Base-by-base conservation (phyloP, 2,797 vertebrate species). In the Tenualosa ilisha region DNA sequence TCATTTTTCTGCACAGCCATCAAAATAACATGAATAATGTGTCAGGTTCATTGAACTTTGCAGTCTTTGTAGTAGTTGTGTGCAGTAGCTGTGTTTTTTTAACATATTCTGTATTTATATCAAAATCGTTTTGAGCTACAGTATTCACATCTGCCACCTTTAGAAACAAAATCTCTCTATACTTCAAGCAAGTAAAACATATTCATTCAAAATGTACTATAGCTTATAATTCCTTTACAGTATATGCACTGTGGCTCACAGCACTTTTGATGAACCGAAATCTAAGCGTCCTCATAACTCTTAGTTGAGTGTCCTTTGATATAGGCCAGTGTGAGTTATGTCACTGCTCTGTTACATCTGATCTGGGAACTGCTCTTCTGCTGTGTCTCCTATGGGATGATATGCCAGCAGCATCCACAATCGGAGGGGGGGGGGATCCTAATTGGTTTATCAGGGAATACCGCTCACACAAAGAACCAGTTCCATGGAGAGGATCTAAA, bases 361-460 rank as follows among this genome's bases (percentile, higher is more conserved):
- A 83, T 82, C 81, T 83, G 54, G 49, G 84, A 46, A 51, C 83
- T 68, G 53, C 49, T 56, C 68, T 56, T 6, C 81, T 63, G n/a
- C 17, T 5, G 72, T 5, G 40, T 31, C 2, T 83, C 83, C 81
- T 49, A 9, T n/a, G 81, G 85, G 83, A 86, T n/a, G 59, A 24
- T 75, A 83, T 37, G 37, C 75, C 83, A 50, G 65, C 83, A 37
- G 17, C 6, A 24, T 72, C 49, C 56, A 84, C 56, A 63, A 49
- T 84, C 31, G 31, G 1, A 31, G 1, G 84, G 56, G 9, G 82
- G 56, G 83, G 86, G 61, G 50, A 83, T 51, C 81, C 83, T 88
- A 88, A 86, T 88, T 88, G 87, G 87, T 86, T 86, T 83, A 86
- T 72, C 53, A 75, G 85, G 87, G 83, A 88, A 86, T 88, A 85